A percentile compares a stretch with the other conserved stretches of the same genome.
These are phyloP conservation scores for Excalfactoria chinensis DNA, from an alignment of 2,113 vertebrate species.

Conservation along the genomic window DNA sequence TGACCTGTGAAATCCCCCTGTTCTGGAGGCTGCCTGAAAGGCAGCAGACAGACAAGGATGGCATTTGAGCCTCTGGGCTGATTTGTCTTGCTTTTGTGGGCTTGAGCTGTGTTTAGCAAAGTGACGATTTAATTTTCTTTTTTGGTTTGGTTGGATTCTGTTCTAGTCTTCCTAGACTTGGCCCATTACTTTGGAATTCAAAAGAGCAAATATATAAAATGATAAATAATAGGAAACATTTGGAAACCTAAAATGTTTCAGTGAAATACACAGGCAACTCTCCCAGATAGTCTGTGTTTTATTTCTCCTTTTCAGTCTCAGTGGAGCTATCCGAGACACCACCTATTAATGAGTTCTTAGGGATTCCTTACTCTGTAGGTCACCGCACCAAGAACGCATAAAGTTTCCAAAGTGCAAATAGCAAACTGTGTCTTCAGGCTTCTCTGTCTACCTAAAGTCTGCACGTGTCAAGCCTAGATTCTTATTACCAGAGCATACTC, in stretches of 20 bases:
- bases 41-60: constrained; percentile 1
- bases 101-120: constrained; percentile 38
- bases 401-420: constrained; percentile 7
- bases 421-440: neutral
- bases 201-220: constrained; percentile 61
- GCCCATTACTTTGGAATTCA: constrained; percentile 50
- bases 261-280: constrained; percentile 29
- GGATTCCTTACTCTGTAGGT: constrained; percentile 56
- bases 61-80: neutral
- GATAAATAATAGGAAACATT: constrained; percentile 66
- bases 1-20: constrained; percentile 29
- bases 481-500: neutral
- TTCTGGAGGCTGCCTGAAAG: constrained; percentile 36
- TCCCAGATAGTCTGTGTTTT: constrained; percentile 33
- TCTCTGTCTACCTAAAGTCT: neutral
- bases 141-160: constrained; percentile 48
- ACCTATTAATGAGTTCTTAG: constrained; percentile 63
- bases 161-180: constrained; percentile 51
- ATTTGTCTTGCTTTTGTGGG: constrained; percentile 27
- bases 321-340: constrained; percentile 47
- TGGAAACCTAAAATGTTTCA: constrained; percentile 51
- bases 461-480: neutral
- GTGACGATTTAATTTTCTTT: constrained; percentile 47
- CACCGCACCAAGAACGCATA: neutral
- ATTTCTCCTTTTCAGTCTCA: constrained; percentile 40